Conservation (phyloP, 2,113 vertebrate genomes). For the Ptychochromis oligacanthus region DNA sequence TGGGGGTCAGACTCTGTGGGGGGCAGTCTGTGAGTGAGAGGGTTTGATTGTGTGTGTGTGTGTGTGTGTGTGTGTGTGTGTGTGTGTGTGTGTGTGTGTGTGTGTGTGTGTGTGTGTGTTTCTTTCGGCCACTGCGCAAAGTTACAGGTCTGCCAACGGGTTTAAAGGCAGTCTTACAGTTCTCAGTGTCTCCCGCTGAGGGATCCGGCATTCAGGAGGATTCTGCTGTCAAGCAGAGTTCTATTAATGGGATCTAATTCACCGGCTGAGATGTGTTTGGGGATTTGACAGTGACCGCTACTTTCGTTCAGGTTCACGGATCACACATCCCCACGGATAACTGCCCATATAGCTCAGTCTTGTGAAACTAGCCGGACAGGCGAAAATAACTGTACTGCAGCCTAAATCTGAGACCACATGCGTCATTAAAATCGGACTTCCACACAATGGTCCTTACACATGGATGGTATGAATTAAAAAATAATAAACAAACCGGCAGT, state of each 20-base stretch:
- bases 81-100: no score
- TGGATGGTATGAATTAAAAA: not conserved
- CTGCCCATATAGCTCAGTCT: not conserved
- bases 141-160: slow-evolving; percentile 68
- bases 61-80: no score
- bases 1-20: no score
- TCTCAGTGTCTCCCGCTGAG: slow-evolving; percentile 18
- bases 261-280: not conserved
- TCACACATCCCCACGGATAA: slow-evolving; percentile 10
- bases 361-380: not conserved
- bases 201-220: slow-evolving; percentile 4
- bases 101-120: not conserved
- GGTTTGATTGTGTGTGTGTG: no score
- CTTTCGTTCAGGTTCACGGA: slow-evolving; percentile 46
- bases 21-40: no score
- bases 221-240: slow-evolving; percentile 33
- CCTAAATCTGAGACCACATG: not conserved
- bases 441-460: not conserved
- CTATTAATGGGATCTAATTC: not conserved
- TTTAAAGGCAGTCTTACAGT: slow-evolving; percentile 37
- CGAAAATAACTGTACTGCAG: not conserved
- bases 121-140: slow-evolving; percentile 77
- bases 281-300: not conserved
- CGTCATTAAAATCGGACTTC: slow-evolving; percentile 5
- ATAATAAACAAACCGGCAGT: not conserved